phyloP scores from a whole-genome alignment of 2,113 vertebrate species.

The Atrichornis clamosus region DNA sequence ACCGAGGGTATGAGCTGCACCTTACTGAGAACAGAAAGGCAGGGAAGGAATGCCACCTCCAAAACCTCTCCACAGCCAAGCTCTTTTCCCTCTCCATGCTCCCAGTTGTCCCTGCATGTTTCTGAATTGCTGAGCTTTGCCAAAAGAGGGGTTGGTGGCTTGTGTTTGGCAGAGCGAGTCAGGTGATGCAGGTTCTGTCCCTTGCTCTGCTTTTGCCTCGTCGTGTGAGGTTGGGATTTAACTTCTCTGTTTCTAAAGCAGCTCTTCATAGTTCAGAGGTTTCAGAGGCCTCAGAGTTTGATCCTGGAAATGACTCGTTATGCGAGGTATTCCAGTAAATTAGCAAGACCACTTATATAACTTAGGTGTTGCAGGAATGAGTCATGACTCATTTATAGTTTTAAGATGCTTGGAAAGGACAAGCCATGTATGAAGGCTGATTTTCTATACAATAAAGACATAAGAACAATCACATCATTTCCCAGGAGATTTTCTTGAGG shows the following conservation, averaged over 20 bases:
- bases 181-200: neutral
- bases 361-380: constrained; percentile 53
- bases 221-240: neutral
- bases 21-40: neutral
- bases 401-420: constrained; percentile 23
- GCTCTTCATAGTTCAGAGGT: neutral
- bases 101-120: neutral
- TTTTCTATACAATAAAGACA: constrained; percentile 40
- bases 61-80: neutral
- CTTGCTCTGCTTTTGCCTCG: neutral
- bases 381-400: constrained; percentile 31
- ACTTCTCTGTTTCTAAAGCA: neutral
- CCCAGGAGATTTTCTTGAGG: neutral
- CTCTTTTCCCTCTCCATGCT: neutral
- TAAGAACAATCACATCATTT: constrained; percentile 25
- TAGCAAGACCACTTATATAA: constrained; percentile 39
- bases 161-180: fast-evolving
- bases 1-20: neutral
- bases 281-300: neutral
- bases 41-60: neutral
- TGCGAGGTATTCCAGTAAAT: constrained; percentile 42
- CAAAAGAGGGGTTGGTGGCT: neutral
- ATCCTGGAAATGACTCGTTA: constrained; percentile 37
- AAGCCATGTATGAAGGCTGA: neutral
- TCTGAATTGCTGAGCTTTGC: neutral